These are phyloP conservation scores for Siniperca knerii DNA, from an alignment of 2,113 vertebrate genomes.

Conservation along the genomic window DNA sequence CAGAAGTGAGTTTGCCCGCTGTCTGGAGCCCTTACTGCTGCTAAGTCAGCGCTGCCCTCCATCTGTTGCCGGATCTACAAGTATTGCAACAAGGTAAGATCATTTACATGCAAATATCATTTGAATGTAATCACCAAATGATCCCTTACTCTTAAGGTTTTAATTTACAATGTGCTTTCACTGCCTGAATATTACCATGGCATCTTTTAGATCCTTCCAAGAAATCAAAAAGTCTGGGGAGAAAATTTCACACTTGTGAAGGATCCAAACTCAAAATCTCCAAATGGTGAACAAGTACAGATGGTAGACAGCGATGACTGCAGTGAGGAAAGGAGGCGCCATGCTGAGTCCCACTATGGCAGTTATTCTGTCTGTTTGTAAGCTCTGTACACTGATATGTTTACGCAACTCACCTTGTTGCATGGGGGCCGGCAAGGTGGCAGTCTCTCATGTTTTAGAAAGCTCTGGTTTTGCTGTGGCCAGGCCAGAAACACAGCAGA, in stretches of 20 bases:
- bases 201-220: conserved; percentile 47
- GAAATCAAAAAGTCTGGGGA: conserved; percentile 43
- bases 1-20: conserved; percentile 89
- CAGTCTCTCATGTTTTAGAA: conserved; percentile 47
- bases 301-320: conserved; percentile 52
- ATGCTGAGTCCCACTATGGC: conserved; percentile 62
- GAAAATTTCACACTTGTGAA: conserved; percentile 64
- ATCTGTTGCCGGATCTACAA: conserved; percentile 64
- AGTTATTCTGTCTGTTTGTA: conserved; percentile 58
- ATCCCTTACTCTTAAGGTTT: conserved; percentile 20
- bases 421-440: conserved; percentile 30
- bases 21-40: conserved; percentile 89
- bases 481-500: conserved; percentile 26
- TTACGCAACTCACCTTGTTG: conserved; percentile 71
- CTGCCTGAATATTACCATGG: conserved; percentile 12
- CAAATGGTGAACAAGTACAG: conserved; percentile 57
- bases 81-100: conserved; percentile 61
- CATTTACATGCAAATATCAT: not conserved
- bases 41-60: conserved; percentile 82
- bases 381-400: conserved; percentile 51
- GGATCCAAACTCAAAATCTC: conserved; percentile 61
- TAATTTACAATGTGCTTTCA: not conserved
- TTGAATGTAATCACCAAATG: not conserved
- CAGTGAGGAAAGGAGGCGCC: conserved; percentile 63
- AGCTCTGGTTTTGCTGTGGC: conserved; percentile 26